phyloP scores from a whole-genome alignment of 1,140 invertebrate species.

The Diabrotica virgifera region DNA sequence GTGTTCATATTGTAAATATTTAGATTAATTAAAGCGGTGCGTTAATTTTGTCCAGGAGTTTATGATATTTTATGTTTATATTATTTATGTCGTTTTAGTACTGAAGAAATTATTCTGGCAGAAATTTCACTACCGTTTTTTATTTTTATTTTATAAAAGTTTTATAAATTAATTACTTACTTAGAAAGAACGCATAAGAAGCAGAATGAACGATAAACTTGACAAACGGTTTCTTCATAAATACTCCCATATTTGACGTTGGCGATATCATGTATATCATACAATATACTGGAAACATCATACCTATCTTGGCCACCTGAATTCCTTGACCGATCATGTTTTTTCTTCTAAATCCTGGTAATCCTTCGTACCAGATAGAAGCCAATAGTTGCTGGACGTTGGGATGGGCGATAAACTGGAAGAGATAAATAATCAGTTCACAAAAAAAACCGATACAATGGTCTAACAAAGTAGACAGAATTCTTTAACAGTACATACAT shows the following conservation, averaged over 20 bases:
- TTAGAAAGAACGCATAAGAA: constrained; percentile 87
- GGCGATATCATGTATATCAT: constrained; percentile 78
- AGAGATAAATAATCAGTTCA: constrained; percentile 8
- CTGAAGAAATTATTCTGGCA: too few species aligned
- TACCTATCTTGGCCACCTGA: constrained; percentile 67
- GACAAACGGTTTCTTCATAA: constrained; percentile 89
- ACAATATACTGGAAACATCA: constrained; percentile 84
- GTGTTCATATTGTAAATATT: too few species aligned
- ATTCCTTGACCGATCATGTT: constrained; percentile 58
- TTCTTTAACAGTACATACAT: too few species aligned
- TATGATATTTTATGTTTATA: too few species aligned
- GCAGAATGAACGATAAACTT: constrained; percentile 91
- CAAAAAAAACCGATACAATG: too few species aligned
- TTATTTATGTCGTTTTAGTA: too few species aligned
- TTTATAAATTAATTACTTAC: constrained; percentile 55
- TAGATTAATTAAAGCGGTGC: too few species aligned
- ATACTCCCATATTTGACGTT: constrained; percentile 67
- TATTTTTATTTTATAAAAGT: too few species aligned
- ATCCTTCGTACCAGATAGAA: constrained; percentile 88
- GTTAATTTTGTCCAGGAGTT: too few species aligned
- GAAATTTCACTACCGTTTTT: too few species aligned
- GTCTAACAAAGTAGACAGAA: too few species aligned
- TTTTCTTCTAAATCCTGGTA: constrained; percentile 84
- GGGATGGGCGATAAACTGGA: constrained; percentile 85
- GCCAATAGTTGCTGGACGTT: constrained; percentile 88